These are phyloP conservation scores for Pycnomerus fuliginosus DNA, from an alignment of 2,888 invertebrate species.

Conservation along the genomic window DNA sequence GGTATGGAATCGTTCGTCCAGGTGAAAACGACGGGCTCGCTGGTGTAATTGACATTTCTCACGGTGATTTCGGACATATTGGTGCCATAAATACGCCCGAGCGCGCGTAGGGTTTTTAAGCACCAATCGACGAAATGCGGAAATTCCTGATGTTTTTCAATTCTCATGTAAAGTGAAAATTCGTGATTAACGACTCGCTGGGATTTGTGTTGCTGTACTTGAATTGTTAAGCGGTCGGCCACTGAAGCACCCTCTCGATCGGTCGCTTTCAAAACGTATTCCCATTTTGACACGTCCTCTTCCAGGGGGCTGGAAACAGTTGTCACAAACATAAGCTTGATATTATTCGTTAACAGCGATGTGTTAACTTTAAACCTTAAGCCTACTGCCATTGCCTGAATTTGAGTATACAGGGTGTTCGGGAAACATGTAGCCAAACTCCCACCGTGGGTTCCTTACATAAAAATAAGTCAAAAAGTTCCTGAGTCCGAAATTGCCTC, in stretches of 20 bases:
- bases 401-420: no score
- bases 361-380: no score
- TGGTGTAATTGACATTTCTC: slow-evolving; percentile 61
- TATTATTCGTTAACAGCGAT: slow-evolving; percentile 2
- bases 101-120: slow-evolving; percentile 64
- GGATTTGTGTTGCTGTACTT: slow-evolving; percentile 79
- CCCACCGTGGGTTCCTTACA: no score
- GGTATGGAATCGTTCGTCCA: slow-evolving; percentile 88
- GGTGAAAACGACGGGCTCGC: slow-evolving; percentile 66
- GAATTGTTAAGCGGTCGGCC: slow-evolving; percentile 71
- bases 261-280: slow-evolving; percentile 75
- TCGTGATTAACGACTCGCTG: slow-evolving; percentile 80
- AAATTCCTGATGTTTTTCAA: slow-evolving; percentile 62
- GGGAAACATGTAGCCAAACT: no score
- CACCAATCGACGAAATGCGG: slow-evolving; percentile 77
- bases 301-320: slow-evolving; percentile 68
- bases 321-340: neutral
- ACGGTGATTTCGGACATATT: slow-evolving; percentile 68
- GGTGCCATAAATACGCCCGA: slow-evolving; percentile 60
- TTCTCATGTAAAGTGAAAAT: slow-evolving; percentile 69
- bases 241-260: slow-evolving; percentile 75
- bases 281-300: slow-evolving; percentile 78
- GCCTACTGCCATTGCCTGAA: no score
- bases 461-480: no score
- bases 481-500: no score